These are phyloP conservation scores for Psittacula derbiana DNA, from an alignment of 2,797 vertebrate genomes.

Conservation along the genomic window DNA sequence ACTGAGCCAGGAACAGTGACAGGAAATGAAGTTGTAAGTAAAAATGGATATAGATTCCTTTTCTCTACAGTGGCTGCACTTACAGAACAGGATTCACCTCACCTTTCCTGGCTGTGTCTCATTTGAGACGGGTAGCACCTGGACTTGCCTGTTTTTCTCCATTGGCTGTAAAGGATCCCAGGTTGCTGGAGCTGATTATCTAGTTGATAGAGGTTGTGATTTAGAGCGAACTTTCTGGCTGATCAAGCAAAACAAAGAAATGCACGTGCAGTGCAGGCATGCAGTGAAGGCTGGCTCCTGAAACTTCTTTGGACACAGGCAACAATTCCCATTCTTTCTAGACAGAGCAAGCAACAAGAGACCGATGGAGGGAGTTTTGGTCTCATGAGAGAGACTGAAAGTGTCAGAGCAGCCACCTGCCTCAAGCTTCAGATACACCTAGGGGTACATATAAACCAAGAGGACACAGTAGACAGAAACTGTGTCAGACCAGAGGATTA, in stretches of 20 bases:
- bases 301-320: not conserved
- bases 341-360: not conserved
- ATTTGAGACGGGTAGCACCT: not conserved
- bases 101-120: not conserved
- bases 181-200: not conserved
- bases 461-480: not conserved
- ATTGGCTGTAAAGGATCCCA: not conserved
- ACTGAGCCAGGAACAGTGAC: not conserved
- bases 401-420: not conserved
- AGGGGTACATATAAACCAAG: not conserved
- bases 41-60: not conserved
- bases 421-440: not conserved
- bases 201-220: not conserved
- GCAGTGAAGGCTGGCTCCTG: not conserved
- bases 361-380: not conserved
- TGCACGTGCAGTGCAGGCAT: accelerated
- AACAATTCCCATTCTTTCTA: not conserved
- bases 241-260: not conserved
- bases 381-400: not conserved
- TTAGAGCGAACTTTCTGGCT: not conserved
- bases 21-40: not conserved
- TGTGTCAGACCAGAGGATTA: not conserved
- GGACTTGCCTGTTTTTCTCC: not conserved
- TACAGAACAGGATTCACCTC: not conserved
- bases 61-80: not conserved